Base-by-base conservation (phyloP, 2,113 vertebrate genomes). In the Meriones unguiculatus region DNA sequence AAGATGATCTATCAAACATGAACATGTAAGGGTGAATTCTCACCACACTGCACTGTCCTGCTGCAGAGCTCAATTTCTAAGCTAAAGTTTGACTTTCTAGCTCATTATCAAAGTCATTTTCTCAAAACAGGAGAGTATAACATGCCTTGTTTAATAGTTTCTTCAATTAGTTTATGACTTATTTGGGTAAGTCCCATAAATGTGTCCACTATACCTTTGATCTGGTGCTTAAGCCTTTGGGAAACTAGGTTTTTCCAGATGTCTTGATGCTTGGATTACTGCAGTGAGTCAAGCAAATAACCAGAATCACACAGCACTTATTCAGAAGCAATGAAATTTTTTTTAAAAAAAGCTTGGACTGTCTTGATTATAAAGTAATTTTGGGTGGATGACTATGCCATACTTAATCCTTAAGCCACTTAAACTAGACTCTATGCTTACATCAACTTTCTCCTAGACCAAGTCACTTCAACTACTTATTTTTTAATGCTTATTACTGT, bases 261-360 rank as follows among this genome's bases (percentile, higher is more conserved):
- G 22, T 77, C 30, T 35, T 62, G 25, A 75, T 50, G 15, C 84
- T 75, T 76, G 59, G 38, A 38, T 92, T 35, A 76, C 25, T 75
- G 73, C 38, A 85, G 14, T 50, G 67, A 85, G 59, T 70, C 50
- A 92, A 88, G 70, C 11, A 72, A 93, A 94, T 86, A 92, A 69
- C 20, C 11, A 80, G n/a, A 76, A 85, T 89, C 9, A n/a, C 0
- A 7, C 18, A 85, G 62, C 22, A 75, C 24, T 46, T 85, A 22
- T 38, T 80, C 91, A 75, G 18, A 25, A n/a, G 14, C 50, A 72
- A 22, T 9, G 15, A 86, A 76, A 81, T 7, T 46, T 46, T 46
- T 46, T 46, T 46, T 32, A 70, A 54, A 90, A 86, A 62, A 5
- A 75, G 22, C 46, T 0, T 10, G 14, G 46, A 50, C 52, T 72